Base-by-base conservation (phyloP, 1,140 invertebrate species). In the Colletes latitarsis region DNA sequence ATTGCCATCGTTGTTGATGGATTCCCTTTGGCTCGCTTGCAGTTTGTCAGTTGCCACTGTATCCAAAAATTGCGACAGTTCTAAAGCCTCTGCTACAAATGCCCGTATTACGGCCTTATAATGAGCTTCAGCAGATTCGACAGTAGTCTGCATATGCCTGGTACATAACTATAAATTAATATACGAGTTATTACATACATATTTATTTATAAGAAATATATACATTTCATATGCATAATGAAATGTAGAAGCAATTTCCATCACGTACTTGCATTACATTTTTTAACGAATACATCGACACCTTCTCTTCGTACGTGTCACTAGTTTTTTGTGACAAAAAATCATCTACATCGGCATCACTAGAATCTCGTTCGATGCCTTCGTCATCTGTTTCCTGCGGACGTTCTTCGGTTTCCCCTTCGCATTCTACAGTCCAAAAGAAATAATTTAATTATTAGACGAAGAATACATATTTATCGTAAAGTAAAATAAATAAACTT, bases 51-150 rank as follows among this genome's bases (percentile, higher is more conserved):
- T 86, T 21, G 94, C 95, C 43, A 99, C 97, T 91, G 96, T 96
- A 88, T 97, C 96, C 69, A 99, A 94, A 94, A 99, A 99, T 39
- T 96, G 96, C 17, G 97, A 95, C 70, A 99, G 94, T 92, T 99
- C 98, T 43, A 98, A 93, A 17, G 97, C 96, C 93, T 99, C 98
- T 3, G 97, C 96, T 30, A 98, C 97, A 81, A 99, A 94, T 39
- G 98, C 98, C 73, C 97, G 94, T 91, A 98, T 98, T 58, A 99
- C 98, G 67, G 98, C 97, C 89, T 96, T 96, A 93, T 98, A 99
- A 94, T 99, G 98, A 62, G 95, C 94, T 88, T 97, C 96, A 0
- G 96, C 96, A 85, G 94, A 92, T n/a, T 92, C 87, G 19, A 90
- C 89, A 3, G 93, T 93, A 72, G 92, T 94, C 53, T 95, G 95